Evolutionary conservation across 2,797 vertebrate species (phyloP), one percentile per base, ranked within the genome.

Genomic region (Liasis olivaceus): DNA sequence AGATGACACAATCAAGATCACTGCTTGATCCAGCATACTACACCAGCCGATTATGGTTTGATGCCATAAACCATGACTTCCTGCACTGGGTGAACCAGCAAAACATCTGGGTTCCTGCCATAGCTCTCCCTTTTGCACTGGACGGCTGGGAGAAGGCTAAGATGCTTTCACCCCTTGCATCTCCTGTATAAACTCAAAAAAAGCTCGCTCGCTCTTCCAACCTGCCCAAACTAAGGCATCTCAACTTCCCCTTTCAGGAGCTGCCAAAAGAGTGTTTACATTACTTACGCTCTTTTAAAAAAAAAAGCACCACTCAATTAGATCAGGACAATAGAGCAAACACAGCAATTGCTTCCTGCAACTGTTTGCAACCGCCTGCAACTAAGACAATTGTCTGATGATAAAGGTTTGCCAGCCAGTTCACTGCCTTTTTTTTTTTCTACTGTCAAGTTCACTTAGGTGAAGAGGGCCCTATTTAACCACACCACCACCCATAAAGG

Each of bases 301-400:
- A 54, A 87, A 93, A 95, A 92, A 59, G 87, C 93, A 93, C 95
- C 0, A 72, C 93, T 93, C 28, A 14, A 96, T 97, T 96, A 94
- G 88, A 66, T 59, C 51, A 4, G 92, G 93, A 96, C 95, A 95
- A 94, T 93, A 87, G 93, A 85, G 64, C 87, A 59, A 91, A 92
- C 92, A 94, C 94, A 95, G 95, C 94, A 96, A 96, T 94, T 60
- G 0, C 96, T 97, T 97, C 96, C 96, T 96, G 94, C 14, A 95
- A 97, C 97, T 97, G 96, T 97, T 88, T 59, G 59, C 91, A 86
- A 91, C 93, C 64, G 94, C 93, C 92, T 28, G 86, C 24, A 92
- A 93, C 89, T 36, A 0, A 0, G 88, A 93, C 91, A 95, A 96
- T 91, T 91, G 72, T 85, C 95, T 86, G 92, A 72, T 89, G 95